Base-by-base conservation (phyloP, 2,113 vertebrate genomes). In the Brachionichthys hirsutus region DNA sequence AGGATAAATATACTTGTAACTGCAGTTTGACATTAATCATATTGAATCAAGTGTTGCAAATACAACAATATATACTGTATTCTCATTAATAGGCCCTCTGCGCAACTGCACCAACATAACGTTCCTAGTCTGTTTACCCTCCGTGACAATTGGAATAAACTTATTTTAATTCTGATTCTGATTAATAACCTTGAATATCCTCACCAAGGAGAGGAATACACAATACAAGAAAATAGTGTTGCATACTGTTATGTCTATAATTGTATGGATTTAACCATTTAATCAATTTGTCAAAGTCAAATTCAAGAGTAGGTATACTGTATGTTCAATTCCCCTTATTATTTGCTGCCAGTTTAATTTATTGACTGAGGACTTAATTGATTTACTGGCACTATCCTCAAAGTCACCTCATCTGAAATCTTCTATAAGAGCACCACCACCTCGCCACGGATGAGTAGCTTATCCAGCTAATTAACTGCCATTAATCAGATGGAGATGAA, bases 271-370 rank as follows among this genome's bases (percentile, higher is more conserved):
- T 75, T 38, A 60, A 66, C 68, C 15, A 65, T 53, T 78, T 19
- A 60, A 65, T 83, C 66, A 65, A 83, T 80, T 62, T 82, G 67
- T 81, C 82, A 83, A 81, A 81, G 80, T 87, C 80, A 80, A 73
- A 79, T 68, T 67, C 70, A 73, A 38, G 61, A 62, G 44, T 58
- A 54, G 34, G 53, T 54, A 24, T 54, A 67, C 44, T 58, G 56
- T 57, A 58, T 22, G 30, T 75, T 64, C 62, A 62, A 62, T 72
- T 14, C 15, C 43, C 70, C 59, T 64, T 62, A 74, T 75, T 80
- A 69, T 72, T 69, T 59, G 71, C 70, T 73, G 63, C 65, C 60
- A 60, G 56, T 70, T 73, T 84, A 76, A 87, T 88, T 80, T 78
- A 86, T 86, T 66, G 80, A 84, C 69, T 56, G 48, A 66, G 45